A percentile compares a stretch with the other conserved stretches of the same genome.
Conservation (phyloP, 2,888 invertebrate species). For the Oligia latruncula region DNA sequence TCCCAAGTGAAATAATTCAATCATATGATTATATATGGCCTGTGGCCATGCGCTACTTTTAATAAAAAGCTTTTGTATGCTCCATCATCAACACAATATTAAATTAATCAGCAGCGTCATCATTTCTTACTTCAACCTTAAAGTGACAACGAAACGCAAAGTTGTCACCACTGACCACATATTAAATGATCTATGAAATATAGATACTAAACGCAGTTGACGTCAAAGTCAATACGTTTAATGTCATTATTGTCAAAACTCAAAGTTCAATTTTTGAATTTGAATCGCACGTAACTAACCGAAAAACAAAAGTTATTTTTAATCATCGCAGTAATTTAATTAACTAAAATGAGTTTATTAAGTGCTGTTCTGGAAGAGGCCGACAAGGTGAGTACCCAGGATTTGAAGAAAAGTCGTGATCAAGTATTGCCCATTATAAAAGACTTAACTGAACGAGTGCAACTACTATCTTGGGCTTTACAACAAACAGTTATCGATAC, state of each 20-base stretch:
- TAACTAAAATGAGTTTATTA: conserved; percentile 81
- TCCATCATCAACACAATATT: too few species aligned
- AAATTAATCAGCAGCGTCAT: not conserved
- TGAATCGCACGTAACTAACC: conserved; percentile 40
- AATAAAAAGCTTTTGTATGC: not conserved
- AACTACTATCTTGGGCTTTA: conserved; percentile 83
- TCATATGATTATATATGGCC: not conserved
- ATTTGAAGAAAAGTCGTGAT: conserved; percentile 79
- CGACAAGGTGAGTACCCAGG: conserved; percentile 78
- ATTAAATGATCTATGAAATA: too few species aligned
- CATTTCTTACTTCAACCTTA: not conserved
- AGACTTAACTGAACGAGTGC: conserved; percentile 81
- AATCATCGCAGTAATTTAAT: not conserved
- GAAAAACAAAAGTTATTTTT: conserved; percentile 61
- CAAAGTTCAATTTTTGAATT: conserved; percentile 51
- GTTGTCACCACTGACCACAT: not conserved
- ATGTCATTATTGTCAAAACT: conserved; percentile 43
- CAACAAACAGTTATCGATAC: conserved; percentile 84
- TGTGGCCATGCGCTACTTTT: not conserved
- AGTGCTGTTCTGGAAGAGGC: conserved; percentile 83
- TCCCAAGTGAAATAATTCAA: not conserved
- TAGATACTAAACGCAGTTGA: conserved; percentile 4
- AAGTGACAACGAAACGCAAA: conserved; percentile 25
- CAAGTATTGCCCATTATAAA: conserved; percentile 77
- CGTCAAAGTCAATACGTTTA: not conserved